A percentile compares a stretch with the other conserved stretches of the same genome.
phyloP scores from a whole-genome alignment of 2,113 vertebrate species.

The Steatornis caripensis region DNA sequence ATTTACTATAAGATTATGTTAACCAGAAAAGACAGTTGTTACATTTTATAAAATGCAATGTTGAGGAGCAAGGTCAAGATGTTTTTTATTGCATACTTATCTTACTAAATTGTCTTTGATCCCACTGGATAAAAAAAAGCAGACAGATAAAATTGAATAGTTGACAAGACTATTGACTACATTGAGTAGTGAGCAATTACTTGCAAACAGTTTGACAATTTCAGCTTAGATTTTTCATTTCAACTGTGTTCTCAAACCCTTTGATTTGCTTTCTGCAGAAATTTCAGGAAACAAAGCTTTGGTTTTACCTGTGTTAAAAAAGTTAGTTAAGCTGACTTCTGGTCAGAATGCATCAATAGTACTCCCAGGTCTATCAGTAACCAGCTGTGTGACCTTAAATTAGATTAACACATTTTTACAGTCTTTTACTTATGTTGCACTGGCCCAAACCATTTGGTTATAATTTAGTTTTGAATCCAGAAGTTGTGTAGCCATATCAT shows the following conservation, averaged over 20 bases:
- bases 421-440: not conserved
- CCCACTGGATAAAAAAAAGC: not conserved
- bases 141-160: not conserved
- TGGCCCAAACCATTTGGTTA: not conserved
- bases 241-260: not conserved
- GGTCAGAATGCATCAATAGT: not conserved
- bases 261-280: not conserved
- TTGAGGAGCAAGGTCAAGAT: conserved; percentile 26
- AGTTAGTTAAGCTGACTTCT: not conserved
- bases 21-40: conserved; percentile 10
- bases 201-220: not conserved
- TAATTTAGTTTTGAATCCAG: not conserved
- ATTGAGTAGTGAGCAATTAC: not conserved
- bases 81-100: not conserved
- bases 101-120: conserved; percentile 26
- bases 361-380: not conserved
- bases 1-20: conserved; percentile 54
- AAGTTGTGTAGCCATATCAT: not conserved
- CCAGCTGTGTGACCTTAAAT: not conserved
- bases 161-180: not conserved
- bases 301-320: not conserved
- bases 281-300: not conserved
- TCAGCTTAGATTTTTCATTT: not conserved
- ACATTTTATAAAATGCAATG: conserved; percentile 18
- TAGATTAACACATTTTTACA: not conserved